Conservation (phyloP, 2,113 vertebrate genomes). For the Channa maculata region DNA sequence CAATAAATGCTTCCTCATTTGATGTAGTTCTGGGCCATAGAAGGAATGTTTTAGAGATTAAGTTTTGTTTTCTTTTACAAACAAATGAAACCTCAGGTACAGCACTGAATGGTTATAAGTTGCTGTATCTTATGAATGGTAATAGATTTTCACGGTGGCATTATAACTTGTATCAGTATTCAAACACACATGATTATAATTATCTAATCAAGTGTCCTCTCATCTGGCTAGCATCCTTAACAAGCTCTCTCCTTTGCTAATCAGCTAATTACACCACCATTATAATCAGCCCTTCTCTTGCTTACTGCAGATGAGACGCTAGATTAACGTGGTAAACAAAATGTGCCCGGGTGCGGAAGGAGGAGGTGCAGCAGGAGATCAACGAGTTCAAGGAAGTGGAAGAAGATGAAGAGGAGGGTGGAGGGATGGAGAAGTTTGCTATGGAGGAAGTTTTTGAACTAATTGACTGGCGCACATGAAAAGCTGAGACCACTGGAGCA, state of each 20-base stretch:
- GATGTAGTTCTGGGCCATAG: background rate
- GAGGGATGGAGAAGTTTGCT: background rate
- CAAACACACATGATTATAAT: conserved; percentile 56
- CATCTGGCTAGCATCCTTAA: conserved; percentile 61
- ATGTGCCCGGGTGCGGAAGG: background rate
- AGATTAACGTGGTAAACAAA: conserved; percentile 54
- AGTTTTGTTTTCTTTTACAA: conserved; percentile 1
- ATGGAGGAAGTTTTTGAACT: background rate
- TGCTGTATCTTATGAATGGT: background rate
- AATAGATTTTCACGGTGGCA: conserved; percentile 35
- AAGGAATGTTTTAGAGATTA: background rate
- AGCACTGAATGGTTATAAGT: background rate
- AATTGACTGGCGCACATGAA: background rate
- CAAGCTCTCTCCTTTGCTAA: conserved; percentile 53
- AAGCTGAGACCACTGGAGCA: no score
- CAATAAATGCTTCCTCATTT: background rate
- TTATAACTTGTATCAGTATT: conserved; percentile 47
- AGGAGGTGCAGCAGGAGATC: background rate
- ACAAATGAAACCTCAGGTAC: background rate
- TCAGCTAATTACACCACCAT: conserved; percentile 69
- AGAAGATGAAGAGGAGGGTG: background rate
- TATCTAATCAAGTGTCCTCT: conserved; percentile 65
- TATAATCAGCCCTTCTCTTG: conserved; percentile 52
- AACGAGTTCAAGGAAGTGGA: background rate
- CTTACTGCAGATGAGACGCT: conserved; percentile 37